Evolutionary conservation across 2,888 invertebrate genomes (phyloP), one percentile per base, ranked within the genome.

Genomic region (Pteria penguin): DNA sequence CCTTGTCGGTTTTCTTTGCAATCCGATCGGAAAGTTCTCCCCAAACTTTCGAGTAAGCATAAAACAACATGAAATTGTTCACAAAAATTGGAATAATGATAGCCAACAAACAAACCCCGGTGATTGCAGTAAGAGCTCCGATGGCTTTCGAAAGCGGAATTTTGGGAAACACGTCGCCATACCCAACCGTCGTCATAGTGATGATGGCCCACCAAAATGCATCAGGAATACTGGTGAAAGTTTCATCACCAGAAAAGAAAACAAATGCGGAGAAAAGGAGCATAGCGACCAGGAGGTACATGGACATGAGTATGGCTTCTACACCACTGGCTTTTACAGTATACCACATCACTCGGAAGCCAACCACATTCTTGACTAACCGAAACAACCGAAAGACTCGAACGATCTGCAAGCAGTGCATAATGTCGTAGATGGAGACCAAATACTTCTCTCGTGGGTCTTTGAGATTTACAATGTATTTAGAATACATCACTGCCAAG

Each of bases 151-250:
- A 88, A 4, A 79, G 68, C 1, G 75, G 80, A 24, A 78, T 75
- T 4, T 62, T 80, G 0, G 88, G 89, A 22, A 80, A 81, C 54
- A 88, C 78, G 78, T 89, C 89, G 0, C 89, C 89, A 77, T 89
- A 89, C 8, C 89, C 89, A 26, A 89, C 88, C 2, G 89, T 89
- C 55, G 89, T 89, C 88, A 89, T 88, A 68, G 89, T 89, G 62
- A 89, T 81, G 8, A 89, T 74, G 8, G 86, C 84, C 88, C 88
- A 89, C 89, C 89, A 89, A 70, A 85, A 84, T 2, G 87, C 82
- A 32, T 87, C 85, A 0, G 87, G 88, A 31, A 89, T 88, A 73
- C 85, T 88, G 1, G 78, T 69, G 75, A 89, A 87, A 32, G 72
- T 79, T 1, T 63, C 58, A 31, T 83, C 79, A 4, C 85, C 88